Evolutionary conservation across 1,140 invertebrate species (phyloP), one percentile per base, ranked within the genome.

Genomic region (Drosophila pectinifera): DNA sequence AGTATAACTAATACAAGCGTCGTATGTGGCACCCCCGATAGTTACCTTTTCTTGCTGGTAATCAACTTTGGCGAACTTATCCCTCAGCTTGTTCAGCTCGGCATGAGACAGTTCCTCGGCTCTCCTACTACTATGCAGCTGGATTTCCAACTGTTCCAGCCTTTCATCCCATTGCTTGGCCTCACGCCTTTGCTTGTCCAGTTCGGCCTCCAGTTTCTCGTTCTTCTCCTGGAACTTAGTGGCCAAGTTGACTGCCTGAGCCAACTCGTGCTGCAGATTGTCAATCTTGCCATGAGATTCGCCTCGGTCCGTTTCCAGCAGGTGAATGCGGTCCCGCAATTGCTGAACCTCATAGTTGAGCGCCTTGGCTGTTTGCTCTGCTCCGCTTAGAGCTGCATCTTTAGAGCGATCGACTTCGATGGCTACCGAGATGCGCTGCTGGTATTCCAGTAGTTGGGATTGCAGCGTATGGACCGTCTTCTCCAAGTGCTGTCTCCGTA

Each of bases 371-470:
- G 94, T 93, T 24, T 94, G 93, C 62, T 94, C 93, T 20, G 96
- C 94, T 80, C 95, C 95, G 6, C 91, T 75, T 16, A 97, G 95
- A 0, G 95, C 94, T 14, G 93, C 88, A 88, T 96, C 96, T 86
- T 97, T 97, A 7, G 95, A 93, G 43, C 94, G 93, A 91, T 97
- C 96, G 0, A 97, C 95, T 91, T 94, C 94, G 11, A 96, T 91
- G 4, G 96, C 96, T 2, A 97, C 96, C 0, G 96, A 95, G 24
- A 97, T 85, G 73, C 95, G 95, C 86, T 97, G 95, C 92, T 97
- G 95, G 72, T 96, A 94, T 78, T 97, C 96, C 18, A 97, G 91
- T 51, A 96, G 90, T 65, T 95, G 94, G 59, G 94, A 94, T 88
- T 97, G 96, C 1, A 97, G 88, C 39, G 95, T 93, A 81, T 96